phyloP scores from a whole-genome alignment of 2,113 vertebrate genomes.

The Ochotona curzoniae region DNA sequence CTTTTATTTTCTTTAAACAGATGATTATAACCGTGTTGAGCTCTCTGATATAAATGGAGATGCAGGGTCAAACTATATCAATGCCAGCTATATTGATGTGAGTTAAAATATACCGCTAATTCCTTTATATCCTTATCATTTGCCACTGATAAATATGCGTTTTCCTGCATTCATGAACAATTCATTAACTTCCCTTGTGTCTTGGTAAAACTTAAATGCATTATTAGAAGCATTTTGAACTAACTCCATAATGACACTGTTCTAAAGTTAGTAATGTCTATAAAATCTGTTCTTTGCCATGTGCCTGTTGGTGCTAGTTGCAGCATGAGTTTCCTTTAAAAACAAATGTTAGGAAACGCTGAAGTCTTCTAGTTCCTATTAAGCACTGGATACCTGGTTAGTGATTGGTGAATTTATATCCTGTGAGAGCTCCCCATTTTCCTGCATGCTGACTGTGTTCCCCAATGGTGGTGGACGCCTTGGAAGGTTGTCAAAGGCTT shows the following conservation, averaged over 20 bases:
- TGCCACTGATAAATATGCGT: too few species aligned
- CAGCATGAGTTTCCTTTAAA: background rate
- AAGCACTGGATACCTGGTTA: background rate
- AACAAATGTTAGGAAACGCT: background rate
- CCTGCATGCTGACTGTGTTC: rapidly evolving
- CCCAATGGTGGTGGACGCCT: rapidly evolving
- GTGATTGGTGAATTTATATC: background rate
- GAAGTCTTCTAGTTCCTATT: background rate
- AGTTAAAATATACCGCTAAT: constrained; percentile 33
- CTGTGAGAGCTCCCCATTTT: background rate
- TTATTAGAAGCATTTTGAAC: background rate
- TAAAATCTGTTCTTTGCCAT: background rate
- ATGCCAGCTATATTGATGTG: constrained; percentile 97
- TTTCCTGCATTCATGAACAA: background rate
- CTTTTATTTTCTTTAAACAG: constrained; percentile 82
- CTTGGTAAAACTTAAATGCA: background rate
- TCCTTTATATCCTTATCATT: background rate
- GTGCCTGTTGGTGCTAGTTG: background rate
- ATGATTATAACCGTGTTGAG: constrained; percentile 95
- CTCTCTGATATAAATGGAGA: constrained; percentile 90
- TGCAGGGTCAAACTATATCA: constrained; percentile 94
- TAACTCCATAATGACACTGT: background rate
- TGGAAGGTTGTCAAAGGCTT: background rate
- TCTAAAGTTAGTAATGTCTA: background rate
- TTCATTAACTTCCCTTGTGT: background rate